Conservation (phyloP, 2,888 invertebrate species). For the Hyposoter didymator region DNA sequence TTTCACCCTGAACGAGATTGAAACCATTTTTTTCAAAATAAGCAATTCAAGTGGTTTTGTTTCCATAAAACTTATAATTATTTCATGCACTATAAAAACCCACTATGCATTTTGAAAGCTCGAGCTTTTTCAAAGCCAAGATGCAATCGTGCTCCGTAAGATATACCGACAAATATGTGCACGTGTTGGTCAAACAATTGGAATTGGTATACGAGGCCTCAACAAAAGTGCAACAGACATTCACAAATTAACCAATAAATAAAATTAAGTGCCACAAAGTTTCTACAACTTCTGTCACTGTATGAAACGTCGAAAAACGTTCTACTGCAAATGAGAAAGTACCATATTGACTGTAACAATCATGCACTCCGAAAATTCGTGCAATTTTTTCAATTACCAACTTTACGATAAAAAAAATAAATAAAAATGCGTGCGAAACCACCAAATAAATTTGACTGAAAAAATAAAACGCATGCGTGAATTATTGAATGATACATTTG, state of each 20-base stretch:
- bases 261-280: background rate
- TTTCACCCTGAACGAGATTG: background rate
- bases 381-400: background rate
- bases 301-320: background rate
- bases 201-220: background rate
- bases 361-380: background rate
- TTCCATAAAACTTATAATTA: background rate
- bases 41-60: background rate
- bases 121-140: background rate
- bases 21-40: background rate
- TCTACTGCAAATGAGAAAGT: background rate
- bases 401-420: background rate
- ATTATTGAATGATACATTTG: background rate
- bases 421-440: background rate
- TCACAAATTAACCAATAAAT: background rate
- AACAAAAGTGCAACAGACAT: background rate
- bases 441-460: background rate
- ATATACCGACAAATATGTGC: background rate
- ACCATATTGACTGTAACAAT: background rate
- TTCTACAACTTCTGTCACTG: background rate
- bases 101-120: constrained; percentile 12
- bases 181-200: background rate
- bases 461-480: background rate
- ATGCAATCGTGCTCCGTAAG: background rate
- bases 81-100: constrained; percentile 18